Percentiles rank a stretch among this genome's conserved stretches.
Conservation (phyloP, 2,797 vertebrate genomes). For the Percopsis omiscomaycus region DNA sequence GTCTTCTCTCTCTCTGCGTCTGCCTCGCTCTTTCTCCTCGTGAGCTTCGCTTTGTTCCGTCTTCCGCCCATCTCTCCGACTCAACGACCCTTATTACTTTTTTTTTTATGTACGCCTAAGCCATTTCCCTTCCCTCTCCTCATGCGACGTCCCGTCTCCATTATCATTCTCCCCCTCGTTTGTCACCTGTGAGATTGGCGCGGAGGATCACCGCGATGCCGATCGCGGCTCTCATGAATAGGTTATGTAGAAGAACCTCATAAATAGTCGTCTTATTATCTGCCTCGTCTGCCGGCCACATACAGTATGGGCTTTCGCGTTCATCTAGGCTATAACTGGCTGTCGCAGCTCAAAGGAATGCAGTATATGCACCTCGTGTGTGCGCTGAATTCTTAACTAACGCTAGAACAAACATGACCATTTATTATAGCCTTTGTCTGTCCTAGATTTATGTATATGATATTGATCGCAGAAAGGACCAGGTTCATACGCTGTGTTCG, state of each 20-base stretch:
- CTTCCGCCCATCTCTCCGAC: conserved; percentile 23
- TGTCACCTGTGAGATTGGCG: conserved; percentile 62
- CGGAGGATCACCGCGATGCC: conserved; percentile 59
- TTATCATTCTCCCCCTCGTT: conserved; percentile 41
- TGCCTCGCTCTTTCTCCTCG: neutral
- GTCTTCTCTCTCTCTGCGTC: conserved; percentile 8
- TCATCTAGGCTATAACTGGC: conserved; percentile 34
- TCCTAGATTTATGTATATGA: conserved; percentile 32
- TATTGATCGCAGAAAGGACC: conserved; percentile 24
- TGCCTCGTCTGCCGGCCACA: conserved; percentile 18
- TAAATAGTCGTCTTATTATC: conserved; percentile 65
- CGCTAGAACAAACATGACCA: conserved; percentile 35
- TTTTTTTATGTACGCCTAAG: conserved; percentile 3
- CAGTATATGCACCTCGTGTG: conserved; percentile 21
- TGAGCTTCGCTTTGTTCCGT: conserved; percentile 28
- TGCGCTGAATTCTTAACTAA: conserved; percentile 11
- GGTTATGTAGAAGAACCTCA: conserved; percentile 68
- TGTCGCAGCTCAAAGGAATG: conserved; percentile 28
- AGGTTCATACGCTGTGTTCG: too few relatives aligned
- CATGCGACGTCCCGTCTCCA: conserved; percentile 35
- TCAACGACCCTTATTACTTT: conserved; percentile 29
- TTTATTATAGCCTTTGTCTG: conserved; percentile 36
- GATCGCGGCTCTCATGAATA: conserved; percentile 69
- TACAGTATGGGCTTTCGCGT: conserved; percentile 8
- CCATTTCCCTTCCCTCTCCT: conserved; percentile 16